Conservation (phyloP, 1,140 invertebrate species). For the Uloborus diversus region DNA sequence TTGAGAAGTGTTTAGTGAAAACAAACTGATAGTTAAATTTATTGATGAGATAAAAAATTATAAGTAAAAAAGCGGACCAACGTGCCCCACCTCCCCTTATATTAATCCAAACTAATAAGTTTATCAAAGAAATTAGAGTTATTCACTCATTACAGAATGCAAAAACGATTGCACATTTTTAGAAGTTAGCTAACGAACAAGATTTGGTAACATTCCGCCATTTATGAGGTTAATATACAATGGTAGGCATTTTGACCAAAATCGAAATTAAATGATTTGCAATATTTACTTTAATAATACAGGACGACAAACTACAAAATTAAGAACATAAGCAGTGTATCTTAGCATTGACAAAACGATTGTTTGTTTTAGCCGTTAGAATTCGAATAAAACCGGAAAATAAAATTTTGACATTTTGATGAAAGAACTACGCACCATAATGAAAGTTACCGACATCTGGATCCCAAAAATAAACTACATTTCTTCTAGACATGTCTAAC, state of each 20-base stretch:
- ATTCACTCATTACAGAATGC: background rate
- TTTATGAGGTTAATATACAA: background rate
- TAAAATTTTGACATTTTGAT: background rate
- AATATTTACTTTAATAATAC: background rate
- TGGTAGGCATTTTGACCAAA: background rate
- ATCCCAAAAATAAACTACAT: slow-evolving; percentile 93
- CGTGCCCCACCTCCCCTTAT: no score
- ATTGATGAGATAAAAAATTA: no score
- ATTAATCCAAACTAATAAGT: no score
- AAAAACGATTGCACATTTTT: background rate
- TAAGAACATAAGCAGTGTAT: background rate
- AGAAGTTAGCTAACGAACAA: background rate
- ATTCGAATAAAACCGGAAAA: background rate
- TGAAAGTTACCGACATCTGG: slow-evolving; percentile 96
- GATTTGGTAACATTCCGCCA: background rate
- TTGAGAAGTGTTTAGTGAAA: no score
- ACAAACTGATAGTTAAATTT: no score
- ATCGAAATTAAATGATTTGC: background rate
- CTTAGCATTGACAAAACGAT: background rate
- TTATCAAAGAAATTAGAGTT: no score
- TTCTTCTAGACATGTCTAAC: slow-evolving; percentile 70
- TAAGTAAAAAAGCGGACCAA: no score
- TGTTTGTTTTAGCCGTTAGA: background rate
- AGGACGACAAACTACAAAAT: background rate
- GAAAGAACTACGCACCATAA: slow-evolving; percentile 72